Conservation (phyloP, 2,888 invertebrate genomes). For the Pseudanteris insignis region DNA sequence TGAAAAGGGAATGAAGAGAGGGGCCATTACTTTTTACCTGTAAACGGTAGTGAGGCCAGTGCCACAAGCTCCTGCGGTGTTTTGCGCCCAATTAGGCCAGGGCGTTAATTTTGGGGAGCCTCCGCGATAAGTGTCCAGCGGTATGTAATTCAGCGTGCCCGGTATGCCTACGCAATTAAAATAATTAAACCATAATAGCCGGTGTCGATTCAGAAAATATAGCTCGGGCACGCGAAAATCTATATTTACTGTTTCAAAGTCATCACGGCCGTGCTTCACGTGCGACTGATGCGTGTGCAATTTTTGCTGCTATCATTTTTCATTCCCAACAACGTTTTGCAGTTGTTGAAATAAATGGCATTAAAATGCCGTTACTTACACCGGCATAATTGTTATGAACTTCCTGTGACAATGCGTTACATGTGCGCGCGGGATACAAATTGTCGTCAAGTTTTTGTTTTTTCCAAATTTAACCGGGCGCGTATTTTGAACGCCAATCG, state of each 20-base stretch:
- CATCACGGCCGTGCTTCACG: conserved; percentile 1
- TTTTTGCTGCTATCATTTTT: not conserved
- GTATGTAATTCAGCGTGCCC: conserved; percentile 82
- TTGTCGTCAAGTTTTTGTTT: too few species aligned
- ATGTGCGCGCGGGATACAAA: too few species aligned
- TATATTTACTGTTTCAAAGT: conserved; percentile 30
- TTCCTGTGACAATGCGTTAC: too few species aligned
- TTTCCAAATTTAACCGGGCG: too few species aligned
- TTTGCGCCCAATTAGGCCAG: conserved; percentile 80
- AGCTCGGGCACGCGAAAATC: conserved; percentile 36
- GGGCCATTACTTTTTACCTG: conserved; percentile 52
- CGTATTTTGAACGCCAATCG: too few species aligned
- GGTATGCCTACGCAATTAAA: conserved; percentile 74
- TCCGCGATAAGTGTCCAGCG: conserved; percentile 73
- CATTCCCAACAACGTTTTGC: not conserved
- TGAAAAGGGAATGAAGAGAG: not conserved
- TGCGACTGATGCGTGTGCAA: conserved; percentile 2
- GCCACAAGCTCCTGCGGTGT: conserved; percentile 80
- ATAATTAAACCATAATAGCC: conserved; percentile 41
- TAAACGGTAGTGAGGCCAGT: conserved; percentile 81
- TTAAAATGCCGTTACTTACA: not conserved
- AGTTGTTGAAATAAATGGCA: not conserved
- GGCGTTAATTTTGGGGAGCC: conserved; percentile 81
- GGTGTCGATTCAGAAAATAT: conserved; percentile 43
- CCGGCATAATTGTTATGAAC: too few species aligned